These are phyloP conservation scores for Odontophorus gujanensis DNA, from an alignment of 2,113 vertebrate genomes.

Conservation along the genomic window DNA sequence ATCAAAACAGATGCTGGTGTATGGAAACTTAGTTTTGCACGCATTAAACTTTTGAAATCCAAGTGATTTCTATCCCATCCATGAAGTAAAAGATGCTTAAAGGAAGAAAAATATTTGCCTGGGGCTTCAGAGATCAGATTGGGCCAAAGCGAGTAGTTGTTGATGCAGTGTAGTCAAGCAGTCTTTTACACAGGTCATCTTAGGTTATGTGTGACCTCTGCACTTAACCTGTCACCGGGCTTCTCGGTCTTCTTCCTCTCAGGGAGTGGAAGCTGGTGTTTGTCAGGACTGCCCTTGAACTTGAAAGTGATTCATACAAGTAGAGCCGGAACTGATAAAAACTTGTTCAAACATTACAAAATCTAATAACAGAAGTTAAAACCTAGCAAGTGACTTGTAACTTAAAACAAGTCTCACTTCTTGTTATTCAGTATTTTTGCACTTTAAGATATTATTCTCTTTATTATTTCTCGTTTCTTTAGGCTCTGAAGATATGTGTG, in stretches of 20 bases:
- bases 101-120: neutral
- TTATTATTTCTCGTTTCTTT: neutral
- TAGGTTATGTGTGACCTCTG: accelerated
- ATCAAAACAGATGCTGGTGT: neutral
- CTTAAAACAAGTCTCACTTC: neutral
- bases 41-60: neutral
- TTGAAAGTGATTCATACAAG: neutral
- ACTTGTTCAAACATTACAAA: neutral
- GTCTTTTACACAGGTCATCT: neutral
- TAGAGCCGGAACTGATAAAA: neutral
- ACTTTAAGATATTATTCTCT: neutral
- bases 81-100: neutral
- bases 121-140: neutral
- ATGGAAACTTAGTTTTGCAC: neutral
- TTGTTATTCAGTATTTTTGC: neutral
- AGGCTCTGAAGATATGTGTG: neutral
- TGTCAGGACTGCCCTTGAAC: accelerated
- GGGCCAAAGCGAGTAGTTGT: neutral
- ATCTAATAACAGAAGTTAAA: neutral
- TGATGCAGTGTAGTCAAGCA: neutral
- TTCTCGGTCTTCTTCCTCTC: neutral
- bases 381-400: neutral
- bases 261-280: neutral
- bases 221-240: neutral
- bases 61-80: neutral